Evolutionary conservation across 2,113 vertebrate species (phyloP).

Genomic region (Cromileptes altivelis): DNA sequence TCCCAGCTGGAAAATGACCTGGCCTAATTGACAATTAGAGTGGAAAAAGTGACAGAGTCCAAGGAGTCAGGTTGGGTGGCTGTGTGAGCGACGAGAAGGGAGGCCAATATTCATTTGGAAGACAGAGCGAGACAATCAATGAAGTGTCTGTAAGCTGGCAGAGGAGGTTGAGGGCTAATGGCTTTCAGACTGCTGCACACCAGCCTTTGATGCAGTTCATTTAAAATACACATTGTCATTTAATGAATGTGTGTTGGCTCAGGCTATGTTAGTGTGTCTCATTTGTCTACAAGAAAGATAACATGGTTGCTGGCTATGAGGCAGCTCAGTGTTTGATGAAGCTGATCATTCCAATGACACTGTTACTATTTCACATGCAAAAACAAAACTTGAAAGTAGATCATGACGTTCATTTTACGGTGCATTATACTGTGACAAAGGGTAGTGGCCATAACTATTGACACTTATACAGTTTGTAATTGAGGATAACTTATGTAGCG

Average conservation of each 20-base stretch:
- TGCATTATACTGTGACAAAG: too few relatives aligned
- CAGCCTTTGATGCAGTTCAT: not conserved
- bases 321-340: not conserved
- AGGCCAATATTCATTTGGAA: slow-evolving; percentile 43
- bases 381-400: not conserved
- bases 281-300: slow-evolving; percentile 6
- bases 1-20: slow-evolving; percentile 58
- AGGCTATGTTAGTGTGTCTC: not conserved
- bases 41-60: slow-evolving; percentile 70
- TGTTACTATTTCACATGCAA: not conserved
- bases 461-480: too few relatives aligned
- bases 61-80: slow-evolving; percentile 11
- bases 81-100: slow-evolving; percentile 3
- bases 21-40: slow-evolving; percentile 54
- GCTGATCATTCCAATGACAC: not conserved
- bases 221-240: not conserved
- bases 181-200: not conserved
- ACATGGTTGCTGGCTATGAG: too few relatives aligned
- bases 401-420: too few relatives aligned
- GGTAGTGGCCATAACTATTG: too few relatives aligned
- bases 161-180: slow-evolving; percentile 9
- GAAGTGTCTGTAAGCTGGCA: slow-evolving; percentile 21
- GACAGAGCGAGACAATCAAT: slow-evolving; percentile 23
- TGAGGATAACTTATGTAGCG: too few relatives aligned
- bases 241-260: slow-evolving; percentile 22